Base-by-base conservation (phyloP, 2,113 vertebrate species). In the Hippocampus zosterae region DNA sequence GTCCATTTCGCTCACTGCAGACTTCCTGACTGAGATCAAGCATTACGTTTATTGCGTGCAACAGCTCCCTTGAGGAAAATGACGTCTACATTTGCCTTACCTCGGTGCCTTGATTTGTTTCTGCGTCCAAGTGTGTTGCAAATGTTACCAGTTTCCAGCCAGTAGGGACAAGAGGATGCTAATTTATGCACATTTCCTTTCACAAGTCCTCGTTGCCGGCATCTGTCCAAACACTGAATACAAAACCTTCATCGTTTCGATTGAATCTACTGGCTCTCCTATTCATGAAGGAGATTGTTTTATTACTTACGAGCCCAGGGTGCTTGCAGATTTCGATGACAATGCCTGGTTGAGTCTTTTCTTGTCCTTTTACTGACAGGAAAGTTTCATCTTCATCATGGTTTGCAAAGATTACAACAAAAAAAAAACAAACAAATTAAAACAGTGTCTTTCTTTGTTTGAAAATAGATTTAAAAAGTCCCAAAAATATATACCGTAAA, bases 81-180 rank as follows among this genome's bases (percentile, higher is more conserved):
- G 3, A 62, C 40, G 61, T 63, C 61, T 19, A 63, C 62, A 25
- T 64, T 63, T 19, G 60, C 60, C 29, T 62, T n/a, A 63, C 19
- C 33, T 42, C 9, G 40, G 8, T 23, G 62, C 21, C 40, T 25
- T 6, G 21, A 23, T 64, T 42, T 42, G 40, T 23, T 33, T 60
- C 27, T 60, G 57, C 27, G 3, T 63, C 37, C 21, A 42, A 63
- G 41, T 41, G 19, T 42, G 41, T 64, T 64, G 61, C 61, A 64
- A 64, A 64, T 23, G 40, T 42, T 42, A 5, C 29, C 21, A 44
- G 21, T 64, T 44, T 64, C 40, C 62, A 23, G 40, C 41, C 21
- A 44, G 41, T 23, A 41, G 62, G 40, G 21, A 64, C 40, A 23
- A 42, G 62, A 23, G 41, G n/a, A 64, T 64, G 62, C n/a, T 44